Evolutionary conservation across 2,888 invertebrate species (phyloP).

Genomic region (Mythimna lalbum): DNA sequence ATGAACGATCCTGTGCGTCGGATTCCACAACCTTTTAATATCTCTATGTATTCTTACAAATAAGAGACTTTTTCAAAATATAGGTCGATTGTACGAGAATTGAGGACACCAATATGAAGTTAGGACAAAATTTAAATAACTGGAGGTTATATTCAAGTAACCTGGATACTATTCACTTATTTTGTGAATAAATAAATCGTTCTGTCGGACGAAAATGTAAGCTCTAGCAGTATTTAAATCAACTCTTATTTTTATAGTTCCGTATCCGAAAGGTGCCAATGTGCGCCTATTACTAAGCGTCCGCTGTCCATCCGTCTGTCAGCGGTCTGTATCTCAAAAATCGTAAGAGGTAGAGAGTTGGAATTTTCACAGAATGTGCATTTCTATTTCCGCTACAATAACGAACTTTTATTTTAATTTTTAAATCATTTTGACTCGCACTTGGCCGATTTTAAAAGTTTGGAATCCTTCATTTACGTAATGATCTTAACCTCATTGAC

Average conservation of each 20-base stretch:
- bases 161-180: conserved; percentile 1
- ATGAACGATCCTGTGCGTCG: no score
- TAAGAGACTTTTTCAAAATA: conserved; percentile 12
- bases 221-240: background rate
- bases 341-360: no score
- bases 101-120: conserved; percentile 4
- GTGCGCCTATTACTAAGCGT: no score
- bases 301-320: no score
- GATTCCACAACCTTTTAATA: no score
- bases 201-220: background rate
- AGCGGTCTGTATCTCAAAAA: no score
- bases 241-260: background rate
- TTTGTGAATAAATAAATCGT: background rate
- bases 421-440: no score
- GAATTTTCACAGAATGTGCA: no score
- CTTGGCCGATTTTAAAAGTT: no score
- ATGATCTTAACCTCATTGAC: background rate
- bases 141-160: conserved; percentile 1
- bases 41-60: conserved; percentile 1
- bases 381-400: no score
- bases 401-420: no score
- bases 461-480: background rate
- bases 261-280: no score
- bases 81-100: conserved; percentile 18
- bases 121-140: conserved; percentile 36